Evolutionary conservation across 2,797 vertebrate genomes (phyloP).

Genomic region (Babyrousa celebensis): DNA sequence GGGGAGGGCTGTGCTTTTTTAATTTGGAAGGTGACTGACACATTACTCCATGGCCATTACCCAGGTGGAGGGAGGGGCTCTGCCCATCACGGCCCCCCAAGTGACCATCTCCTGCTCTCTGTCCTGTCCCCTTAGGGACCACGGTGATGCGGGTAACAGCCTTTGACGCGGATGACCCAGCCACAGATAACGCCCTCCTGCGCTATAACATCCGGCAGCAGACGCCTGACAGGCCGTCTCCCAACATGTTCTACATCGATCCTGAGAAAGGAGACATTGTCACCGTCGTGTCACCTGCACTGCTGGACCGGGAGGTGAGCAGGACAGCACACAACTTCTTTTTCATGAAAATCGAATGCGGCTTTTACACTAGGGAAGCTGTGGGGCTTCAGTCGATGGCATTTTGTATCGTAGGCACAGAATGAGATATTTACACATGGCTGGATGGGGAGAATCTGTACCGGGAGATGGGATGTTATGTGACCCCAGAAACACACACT

Average conservation of each 20-base stretch:
- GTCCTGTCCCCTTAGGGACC: slow-evolving; percentile 92
- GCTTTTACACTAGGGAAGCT: fast-evolving
- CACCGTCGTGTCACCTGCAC: slow-evolving; percentile 95
- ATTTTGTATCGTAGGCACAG: fast-evolving
- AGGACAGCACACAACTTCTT: neutral
- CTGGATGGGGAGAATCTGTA: fast-evolving
- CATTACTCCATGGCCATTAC: neutral
- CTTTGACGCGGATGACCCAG: slow-evolving; percentile 96
- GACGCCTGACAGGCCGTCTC: slow-evolving; percentile 97
- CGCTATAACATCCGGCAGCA: slow-evolving; percentile 97
- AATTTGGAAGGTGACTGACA: slow-evolving; percentile 47
- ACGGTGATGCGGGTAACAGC: slow-evolving; percentile 98
- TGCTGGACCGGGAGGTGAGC: slow-evolving; percentile 97
- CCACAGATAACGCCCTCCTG: slow-evolving; percentile 96
- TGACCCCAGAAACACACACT: neutral
- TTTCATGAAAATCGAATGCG: fast-evolving
- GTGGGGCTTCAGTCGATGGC: fast-evolving
- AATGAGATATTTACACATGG: fast-evolving
- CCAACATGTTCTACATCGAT: slow-evolving; percentile 99
- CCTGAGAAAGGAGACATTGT: slow-evolving; percentile 98
- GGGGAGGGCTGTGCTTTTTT: slow-evolving; percentile 9
- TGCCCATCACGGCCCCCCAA: neutral
- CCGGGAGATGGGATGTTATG: neutral
- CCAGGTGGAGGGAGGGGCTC: neutral
- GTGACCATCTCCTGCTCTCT: slow-evolving; percentile 59